Conservation (phyloP, 2,113 vertebrate species). For the Prolemur simus region DNA sequence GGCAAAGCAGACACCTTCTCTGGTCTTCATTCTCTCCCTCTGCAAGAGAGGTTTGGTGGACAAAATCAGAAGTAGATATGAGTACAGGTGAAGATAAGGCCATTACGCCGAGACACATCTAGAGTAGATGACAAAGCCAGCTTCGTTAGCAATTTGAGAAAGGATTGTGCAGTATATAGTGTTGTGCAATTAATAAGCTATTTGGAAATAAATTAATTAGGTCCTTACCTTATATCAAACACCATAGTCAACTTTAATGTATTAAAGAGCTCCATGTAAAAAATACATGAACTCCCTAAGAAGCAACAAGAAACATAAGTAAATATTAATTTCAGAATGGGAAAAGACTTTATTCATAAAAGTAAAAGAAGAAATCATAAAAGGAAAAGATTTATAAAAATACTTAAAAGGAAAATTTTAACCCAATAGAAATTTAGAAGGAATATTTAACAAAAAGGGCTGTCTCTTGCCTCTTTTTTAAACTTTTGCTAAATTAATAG, state of each 20-base stretch:
- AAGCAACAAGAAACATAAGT: neutral
- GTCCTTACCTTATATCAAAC: neutral
- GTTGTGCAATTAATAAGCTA: accelerated
- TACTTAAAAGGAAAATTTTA: neutral
- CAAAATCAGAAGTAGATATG: neutral
- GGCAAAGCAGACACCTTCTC: neutral
- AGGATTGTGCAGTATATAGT: accelerated
- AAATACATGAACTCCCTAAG: neutral
- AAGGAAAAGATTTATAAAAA: neutral
- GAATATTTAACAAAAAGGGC: neutral
- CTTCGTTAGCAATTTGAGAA: accelerated
- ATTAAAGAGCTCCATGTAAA: neutral
- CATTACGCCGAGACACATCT: accelerated
- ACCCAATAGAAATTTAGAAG: neutral
- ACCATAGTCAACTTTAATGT: neutral
- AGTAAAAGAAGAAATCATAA: neutral
- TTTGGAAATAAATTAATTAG: neutral
- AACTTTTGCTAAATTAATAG: neutral
- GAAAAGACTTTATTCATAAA: neutral
- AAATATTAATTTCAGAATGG: neutral
- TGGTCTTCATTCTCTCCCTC: neutral
- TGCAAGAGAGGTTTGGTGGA: neutral
- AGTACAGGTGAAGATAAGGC: accelerated
- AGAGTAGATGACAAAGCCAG: accelerated
- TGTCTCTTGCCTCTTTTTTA: neutral